Evolutionary conservation across 2,113 vertebrate species (phyloP).

Genomic region (Pleuronectes platessa): DNA sequence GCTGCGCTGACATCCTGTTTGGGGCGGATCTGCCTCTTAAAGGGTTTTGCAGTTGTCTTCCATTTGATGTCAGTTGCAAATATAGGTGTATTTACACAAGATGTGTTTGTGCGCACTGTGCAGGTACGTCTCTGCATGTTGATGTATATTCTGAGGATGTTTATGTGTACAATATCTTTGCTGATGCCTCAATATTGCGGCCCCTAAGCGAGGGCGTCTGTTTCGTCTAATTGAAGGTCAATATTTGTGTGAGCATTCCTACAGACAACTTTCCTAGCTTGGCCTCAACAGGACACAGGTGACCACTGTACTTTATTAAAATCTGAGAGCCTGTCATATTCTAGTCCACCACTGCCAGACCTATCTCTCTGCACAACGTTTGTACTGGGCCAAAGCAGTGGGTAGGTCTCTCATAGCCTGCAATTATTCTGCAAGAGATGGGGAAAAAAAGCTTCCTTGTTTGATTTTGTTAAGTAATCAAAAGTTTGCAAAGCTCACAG

Average conservation of each 20-base stretch:
- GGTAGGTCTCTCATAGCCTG: conserved; percentile 4
- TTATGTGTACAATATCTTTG: conserved; percentile 59
- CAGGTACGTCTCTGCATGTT: conserved; percentile 45
- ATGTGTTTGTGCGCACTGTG: conserved; percentile 42
- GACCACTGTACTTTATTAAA: conserved; percentile 62
- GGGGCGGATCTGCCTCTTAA: conserved; percentile 35
- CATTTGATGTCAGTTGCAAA: conserved; percentile 32
- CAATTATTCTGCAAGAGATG: conserved; percentile 12
- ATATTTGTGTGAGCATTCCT: conserved; percentile 79
- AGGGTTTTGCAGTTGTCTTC: conserved; percentile 29
- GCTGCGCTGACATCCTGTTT: conserved; percentile 43
- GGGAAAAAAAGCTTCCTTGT: conserved; percentile 20
- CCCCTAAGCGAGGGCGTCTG: conserved; percentile 62
- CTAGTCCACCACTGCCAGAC: conserved; percentile 21
- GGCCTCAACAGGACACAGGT: conserved; percentile 62
- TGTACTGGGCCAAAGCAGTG: conserved; percentile 11
- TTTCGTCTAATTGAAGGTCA: conserved; percentile 77
- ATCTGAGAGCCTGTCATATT: conserved; percentile 58
- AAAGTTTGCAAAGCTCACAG: conserved; percentile 14
- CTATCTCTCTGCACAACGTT: conserved; percentile 9
- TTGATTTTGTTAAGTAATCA: conserved; percentile 30
- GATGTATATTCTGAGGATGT: conserved; percentile 60
- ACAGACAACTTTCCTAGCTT: conserved; percentile 59
- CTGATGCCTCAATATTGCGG: conserved; percentile 66
- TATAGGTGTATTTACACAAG: conserved; percentile 33